These are phyloP conservation scores for Neocrepidodera transversa DNA, from an alignment of 2,888 invertebrate species.

Conservation along the genomic window DNA sequence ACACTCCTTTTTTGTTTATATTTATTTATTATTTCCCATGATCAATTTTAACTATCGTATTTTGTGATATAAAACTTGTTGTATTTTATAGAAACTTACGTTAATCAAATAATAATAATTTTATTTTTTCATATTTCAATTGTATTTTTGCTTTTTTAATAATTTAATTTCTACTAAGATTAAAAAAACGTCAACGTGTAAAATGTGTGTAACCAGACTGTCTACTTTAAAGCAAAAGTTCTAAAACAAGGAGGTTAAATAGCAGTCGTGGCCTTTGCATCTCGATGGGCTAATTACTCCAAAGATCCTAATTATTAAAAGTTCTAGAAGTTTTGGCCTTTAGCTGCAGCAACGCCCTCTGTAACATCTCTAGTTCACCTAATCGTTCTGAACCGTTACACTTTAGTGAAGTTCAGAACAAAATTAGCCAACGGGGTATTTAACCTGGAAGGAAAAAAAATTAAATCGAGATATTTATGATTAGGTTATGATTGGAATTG, in stretches of 20 bases:
- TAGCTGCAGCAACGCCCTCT: conserved; percentile 6
- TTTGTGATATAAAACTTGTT: too few species aligned
- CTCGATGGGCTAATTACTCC: conserved; percentile 30
- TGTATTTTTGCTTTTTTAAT: too few species aligned
- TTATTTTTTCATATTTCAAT: too few species aligned
- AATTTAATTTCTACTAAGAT: too few species aligned
- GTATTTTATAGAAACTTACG: too few species aligned
- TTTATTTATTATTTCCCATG: too few species aligned
- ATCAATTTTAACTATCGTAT: too few species aligned
- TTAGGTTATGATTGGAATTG: conserved; percentile 3
- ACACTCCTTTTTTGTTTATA: too few species aligned
- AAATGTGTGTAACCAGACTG: neutral
- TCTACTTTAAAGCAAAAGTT: conserved; percentile 3
- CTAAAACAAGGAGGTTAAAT: conserved; percentile 1
- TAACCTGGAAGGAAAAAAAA: conserved; percentile 5
- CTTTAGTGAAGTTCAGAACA: conserved; percentile 5
- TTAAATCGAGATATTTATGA: conserved; percentile 13
- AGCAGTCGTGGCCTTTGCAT: conserved; percentile 8
- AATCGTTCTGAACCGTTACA: conserved; percentile 18
- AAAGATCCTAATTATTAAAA: conserved; percentile 33
- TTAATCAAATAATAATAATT: too few species aligned
- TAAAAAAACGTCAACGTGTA: too few species aligned
- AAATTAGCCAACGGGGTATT: conserved; percentile 14
- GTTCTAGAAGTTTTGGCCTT: conserved; percentile 17
- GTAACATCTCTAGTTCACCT: conserved; percentile 9